A percentile compares a stretch with the other conserved stretches of the same genome.
Evolutionary conservation across 2,888 invertebrate species (phyloP).

Genomic region (Notocelia uddmanniana): DNA sequence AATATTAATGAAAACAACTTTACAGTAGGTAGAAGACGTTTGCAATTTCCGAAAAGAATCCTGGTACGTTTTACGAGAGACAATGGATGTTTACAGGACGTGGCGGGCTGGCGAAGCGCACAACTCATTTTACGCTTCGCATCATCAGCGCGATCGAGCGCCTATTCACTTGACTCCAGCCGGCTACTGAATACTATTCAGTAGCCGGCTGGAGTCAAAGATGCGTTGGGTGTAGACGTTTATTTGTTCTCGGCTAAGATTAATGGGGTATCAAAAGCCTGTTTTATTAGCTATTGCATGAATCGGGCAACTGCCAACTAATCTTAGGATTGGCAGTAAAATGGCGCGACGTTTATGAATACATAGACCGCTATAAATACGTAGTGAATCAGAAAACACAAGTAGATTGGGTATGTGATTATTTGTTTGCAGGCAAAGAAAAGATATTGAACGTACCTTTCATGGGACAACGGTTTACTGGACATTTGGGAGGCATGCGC

Average conservation of each 20-base stretch:
- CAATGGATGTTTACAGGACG: constrained; percentile 66
- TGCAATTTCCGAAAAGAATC: constrained; percentile 79
- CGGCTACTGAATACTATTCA: too few relatives aligned
- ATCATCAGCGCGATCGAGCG: constrained; percentile 67
- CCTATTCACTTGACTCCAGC: too few relatives aligned
- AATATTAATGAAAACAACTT: constrained; percentile 84
- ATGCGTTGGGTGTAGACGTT: constrained; percentile 35
- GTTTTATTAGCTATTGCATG: constrained; percentile 24
- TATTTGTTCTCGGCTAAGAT: constrained; percentile 19
- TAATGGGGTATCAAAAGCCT: constrained; percentile 8
- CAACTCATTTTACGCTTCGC: constrained; percentile 81
- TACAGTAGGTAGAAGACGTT: constrained; percentile 68
- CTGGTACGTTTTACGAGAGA: constrained; percentile 70
- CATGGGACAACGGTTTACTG: not conserved
- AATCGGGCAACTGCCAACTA: constrained; percentile 28
- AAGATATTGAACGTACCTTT: too few relatives aligned
- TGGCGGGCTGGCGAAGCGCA: constrained; percentile 78
- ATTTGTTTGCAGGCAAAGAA: not conserved
- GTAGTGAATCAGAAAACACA: not conserved
- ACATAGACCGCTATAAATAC: not conserved
- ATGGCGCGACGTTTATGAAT: not conserved
- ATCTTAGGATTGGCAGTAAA: constrained; percentile 26
- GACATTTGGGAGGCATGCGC: not conserved
- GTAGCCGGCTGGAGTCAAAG: constrained; percentile 40
- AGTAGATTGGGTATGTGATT: not conserved